A percentile compares a stretch with the other conserved stretches of the same genome.
Conservation (phyloP, 2,113 vertebrate species). For the Gorilla gorilla region DNA sequence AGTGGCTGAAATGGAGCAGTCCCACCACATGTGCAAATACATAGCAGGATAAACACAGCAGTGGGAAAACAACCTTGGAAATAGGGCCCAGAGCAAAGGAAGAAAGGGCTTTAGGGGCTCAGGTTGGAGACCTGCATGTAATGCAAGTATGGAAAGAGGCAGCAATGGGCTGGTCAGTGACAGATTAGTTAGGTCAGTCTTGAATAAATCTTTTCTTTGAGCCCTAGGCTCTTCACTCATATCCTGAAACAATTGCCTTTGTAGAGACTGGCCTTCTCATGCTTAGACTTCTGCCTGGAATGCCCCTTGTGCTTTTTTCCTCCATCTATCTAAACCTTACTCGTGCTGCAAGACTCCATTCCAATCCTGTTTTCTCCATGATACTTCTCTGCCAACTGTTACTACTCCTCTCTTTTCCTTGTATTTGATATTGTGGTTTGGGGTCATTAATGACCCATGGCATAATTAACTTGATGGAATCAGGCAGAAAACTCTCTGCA, state of each 20-base stretch:
- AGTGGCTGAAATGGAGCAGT: background rate
- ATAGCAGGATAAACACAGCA: background rate
- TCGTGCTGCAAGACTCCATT: background rate
- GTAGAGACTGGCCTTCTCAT: background rate
- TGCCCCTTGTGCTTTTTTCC: background rate
- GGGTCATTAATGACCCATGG: background rate
- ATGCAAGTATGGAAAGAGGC: background rate
- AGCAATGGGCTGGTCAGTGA: background rate
- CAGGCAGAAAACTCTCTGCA: background rate
- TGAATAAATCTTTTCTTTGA: background rate
- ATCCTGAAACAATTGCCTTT: background rate
- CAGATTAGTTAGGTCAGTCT: background rate
- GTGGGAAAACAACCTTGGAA: background rate
- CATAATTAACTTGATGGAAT: background rate
- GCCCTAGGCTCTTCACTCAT: background rate
- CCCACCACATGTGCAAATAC: background rate
- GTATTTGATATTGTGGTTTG: background rate
- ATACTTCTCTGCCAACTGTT: background rate
- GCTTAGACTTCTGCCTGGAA: background rate
- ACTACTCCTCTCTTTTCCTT: background rate
- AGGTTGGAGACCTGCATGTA: background rate
- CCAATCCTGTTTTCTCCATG: background rate
- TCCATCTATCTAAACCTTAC: background rate
- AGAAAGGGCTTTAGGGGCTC: background rate
- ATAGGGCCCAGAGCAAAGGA: background rate